Evolutionary conservation across 53 echinoderm and acorn worm genomes (phyloP).

Genomic region (Paracentrotus lividus): DNA sequence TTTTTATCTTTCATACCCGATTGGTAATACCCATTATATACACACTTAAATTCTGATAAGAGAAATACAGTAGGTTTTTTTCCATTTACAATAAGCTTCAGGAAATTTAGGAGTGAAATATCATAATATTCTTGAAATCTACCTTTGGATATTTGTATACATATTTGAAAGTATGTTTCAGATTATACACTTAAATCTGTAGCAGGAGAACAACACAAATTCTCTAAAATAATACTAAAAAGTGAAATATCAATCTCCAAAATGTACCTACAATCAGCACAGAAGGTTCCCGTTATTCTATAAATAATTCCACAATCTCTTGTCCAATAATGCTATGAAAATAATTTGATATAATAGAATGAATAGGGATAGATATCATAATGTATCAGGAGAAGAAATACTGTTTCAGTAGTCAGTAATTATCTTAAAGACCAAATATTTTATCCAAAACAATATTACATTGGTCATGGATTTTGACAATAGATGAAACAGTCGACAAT

Average conservation of each 20-base stretch:
- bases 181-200: too few species aligned
- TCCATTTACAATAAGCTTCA: too few species aligned
- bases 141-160: too few species aligned
- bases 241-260: neutral
- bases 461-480: neutral
- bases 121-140: neutral
- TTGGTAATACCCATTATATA: neutral
- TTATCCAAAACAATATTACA: neutral
- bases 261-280: neutral
- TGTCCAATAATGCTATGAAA: slow-evolving; percentile 41
- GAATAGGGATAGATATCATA: neutral
- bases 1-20: neutral
- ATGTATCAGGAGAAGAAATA: neutral
- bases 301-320: too few species aligned
- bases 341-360: neutral
- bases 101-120: neutral
- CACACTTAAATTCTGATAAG: neutral
- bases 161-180: neutral
- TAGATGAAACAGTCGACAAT: neutral
- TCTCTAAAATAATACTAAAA: neutral
- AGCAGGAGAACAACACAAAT: neutral
- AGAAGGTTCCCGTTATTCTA: too few species aligned
- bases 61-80: too few species aligned
- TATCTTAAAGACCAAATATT: neutral
- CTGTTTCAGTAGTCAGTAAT: slow-evolving; percentile 10